Percentiles rank a stretch among this genome's conserved stretches.
Evolutionary conservation across 2,797 vertebrate species (phyloP).

Genomic region (Falco cherrug): DNA sequence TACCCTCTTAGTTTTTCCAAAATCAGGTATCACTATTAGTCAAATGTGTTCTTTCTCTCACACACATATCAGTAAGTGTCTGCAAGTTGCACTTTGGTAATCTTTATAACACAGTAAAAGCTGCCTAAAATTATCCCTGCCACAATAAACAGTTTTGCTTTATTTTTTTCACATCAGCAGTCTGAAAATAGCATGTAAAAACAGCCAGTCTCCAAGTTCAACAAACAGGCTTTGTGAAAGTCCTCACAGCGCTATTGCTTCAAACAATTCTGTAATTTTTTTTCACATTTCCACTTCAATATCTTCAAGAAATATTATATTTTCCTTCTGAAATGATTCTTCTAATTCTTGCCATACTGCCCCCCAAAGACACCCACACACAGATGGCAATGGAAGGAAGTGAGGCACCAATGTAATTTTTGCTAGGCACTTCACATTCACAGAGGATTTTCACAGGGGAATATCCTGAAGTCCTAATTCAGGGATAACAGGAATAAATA

Average conservation of each 20-base stretch:
- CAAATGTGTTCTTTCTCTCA: background rate
- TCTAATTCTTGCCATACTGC: constrained; percentile 23
- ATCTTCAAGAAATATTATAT: constrained; percentile 17
- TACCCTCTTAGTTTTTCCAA: background rate
- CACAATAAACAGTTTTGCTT: background rate
- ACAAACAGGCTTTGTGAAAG: background rate
- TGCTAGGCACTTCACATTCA: background rate
- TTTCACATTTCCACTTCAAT: background rate
- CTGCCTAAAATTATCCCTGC: background rate
- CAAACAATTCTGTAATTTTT: background rate
- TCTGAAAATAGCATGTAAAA: background rate
- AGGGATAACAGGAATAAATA: background rate
- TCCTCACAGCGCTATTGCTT: background rate
- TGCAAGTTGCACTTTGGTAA: background rate
- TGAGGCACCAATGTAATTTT: constrained; percentile 10
- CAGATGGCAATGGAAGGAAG: constrained; percentile 49
- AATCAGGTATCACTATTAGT: background rate
- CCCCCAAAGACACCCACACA: constrained; percentile 45
- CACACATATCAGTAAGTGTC: background rate
- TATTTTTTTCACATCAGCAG: background rate
- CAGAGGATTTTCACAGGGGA: background rate
- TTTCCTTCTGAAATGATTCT: constrained; percentile 22
- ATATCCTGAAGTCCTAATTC: constrained; percentile 16
- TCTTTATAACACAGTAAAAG: background rate
- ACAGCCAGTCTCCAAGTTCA: background rate